A percentile compares a stretch with the other conserved stretches of the same genome.
Conservation (phyloP, 2,888 invertebrate genomes). For the Campoplex nolae region DNA sequence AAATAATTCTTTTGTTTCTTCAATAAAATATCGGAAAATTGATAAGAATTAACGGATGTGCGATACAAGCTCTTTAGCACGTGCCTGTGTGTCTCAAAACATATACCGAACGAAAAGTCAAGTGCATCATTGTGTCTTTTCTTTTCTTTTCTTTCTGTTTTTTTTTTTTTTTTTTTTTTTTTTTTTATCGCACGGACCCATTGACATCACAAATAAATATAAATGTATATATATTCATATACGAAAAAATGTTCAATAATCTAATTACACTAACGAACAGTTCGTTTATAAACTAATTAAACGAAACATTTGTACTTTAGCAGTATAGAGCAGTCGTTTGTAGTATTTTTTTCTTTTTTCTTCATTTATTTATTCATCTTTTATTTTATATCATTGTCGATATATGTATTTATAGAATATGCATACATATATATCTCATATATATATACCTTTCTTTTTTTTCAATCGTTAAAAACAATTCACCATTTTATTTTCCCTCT, state of each 20-base stretch:
- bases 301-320: conserved; percentile 85
- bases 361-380: conserved; percentile 66
- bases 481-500: conserved; percentile 52
- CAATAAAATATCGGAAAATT: conserved; percentile 15
- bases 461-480: conserved; percentile 73
- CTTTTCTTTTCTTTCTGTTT: background rate
- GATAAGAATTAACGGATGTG: conserved; percentile 31
- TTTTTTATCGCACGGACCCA: conserved; percentile 51
- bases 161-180: background rate
- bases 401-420: conserved; percentile 75
- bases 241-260: conserved; percentile 70
- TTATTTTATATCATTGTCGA: conserved; percentile 69
- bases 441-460: conserved; percentile 28
- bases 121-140: conserved; percentile 19
- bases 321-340: conserved; percentile 85
- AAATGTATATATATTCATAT: conserved; percentile 70
- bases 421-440: conserved; percentile 69
- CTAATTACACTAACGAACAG: conserved; percentile 69
- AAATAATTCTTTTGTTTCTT: background rate
- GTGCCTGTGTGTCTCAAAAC: conserved; percentile 7
- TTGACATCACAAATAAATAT: conserved; percentile 71
- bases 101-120: conserved; percentile 39
- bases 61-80: conserved; percentile 38
- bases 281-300: conserved; percentile 82
- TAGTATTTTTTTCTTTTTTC: conserved; percentile 77